These are phyloP conservation scores for Drosophila rufa DNA, from an alignment of 1,140 invertebrate genomes.

Conservation along the genomic window DNA sequence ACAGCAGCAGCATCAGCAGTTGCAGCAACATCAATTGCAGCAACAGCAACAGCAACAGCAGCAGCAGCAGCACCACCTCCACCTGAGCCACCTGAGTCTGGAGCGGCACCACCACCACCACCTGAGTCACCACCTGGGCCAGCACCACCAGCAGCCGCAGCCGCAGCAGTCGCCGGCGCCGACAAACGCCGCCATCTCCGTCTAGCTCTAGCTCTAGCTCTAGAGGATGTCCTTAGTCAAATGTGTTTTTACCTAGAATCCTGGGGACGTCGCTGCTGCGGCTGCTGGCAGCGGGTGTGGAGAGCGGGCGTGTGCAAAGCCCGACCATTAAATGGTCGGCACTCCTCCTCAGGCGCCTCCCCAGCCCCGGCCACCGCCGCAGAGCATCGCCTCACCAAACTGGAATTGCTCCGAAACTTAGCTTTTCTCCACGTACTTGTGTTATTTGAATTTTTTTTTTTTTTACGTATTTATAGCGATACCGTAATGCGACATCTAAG, in stretches of 20 bases:
- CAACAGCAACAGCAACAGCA: conserved; percentile 29
- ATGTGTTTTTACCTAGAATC: conserved; percentile 27
- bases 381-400: conserved; percentile 11
- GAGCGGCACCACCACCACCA: conserved; percentile 14
- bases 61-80: conserved; percentile 29
- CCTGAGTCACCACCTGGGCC: conserved; percentile 4
- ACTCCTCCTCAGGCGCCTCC: conserved; percentile 10
- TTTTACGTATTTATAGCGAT: conserved; percentile 28
- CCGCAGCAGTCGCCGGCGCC: conserved; percentile 48
- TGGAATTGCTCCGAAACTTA: conserved; percentile 57
- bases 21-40: conserved; percentile 11
- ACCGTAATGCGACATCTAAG: conserved; percentile 64
- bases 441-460: conserved; percentile 53
- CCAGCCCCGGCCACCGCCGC: background rate
- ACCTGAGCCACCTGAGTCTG: conserved; percentile 20
- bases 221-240: conserved; percentile 39
- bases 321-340: conserved; percentile 45
- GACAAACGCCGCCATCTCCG: conserved; percentile 76
- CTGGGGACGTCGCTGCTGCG: background rate
- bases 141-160: conserved; percentile 45
- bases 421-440: conserved; percentile 71
- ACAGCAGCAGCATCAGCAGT: conserved; percentile 18
- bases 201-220: conserved; percentile 35
- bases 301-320: conserved; percentile 17
- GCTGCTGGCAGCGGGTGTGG: background rate